Percentiles rank a stretch among this genome's conserved stretches.
Evolutionary conservation across 2,113 vertebrate genomes (phyloP).

Genomic region (Rhynchopsitta pachyrhyncha): DNA sequence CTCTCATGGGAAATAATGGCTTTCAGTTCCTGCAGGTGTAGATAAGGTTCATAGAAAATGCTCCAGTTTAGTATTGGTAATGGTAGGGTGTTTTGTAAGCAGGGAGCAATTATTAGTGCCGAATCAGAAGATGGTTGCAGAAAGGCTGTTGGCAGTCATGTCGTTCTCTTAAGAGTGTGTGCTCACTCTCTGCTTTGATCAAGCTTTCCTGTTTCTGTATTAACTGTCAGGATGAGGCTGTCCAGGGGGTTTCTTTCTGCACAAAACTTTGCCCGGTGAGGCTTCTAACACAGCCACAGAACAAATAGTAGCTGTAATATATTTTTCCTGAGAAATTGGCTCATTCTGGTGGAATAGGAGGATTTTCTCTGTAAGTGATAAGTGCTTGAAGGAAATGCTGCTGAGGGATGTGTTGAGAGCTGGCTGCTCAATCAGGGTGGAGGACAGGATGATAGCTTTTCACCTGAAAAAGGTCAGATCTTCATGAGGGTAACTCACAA

Average conservation of each 20-base stretch:
- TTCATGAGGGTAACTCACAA: not conserved
- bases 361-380: not conserved
- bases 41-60: not conserved
- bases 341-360: not conserved
- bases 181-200: not conserved
- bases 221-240: not conserved
- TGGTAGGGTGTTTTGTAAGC: not conserved
- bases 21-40: not conserved
- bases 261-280: not conserved
- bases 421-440: not conserved
- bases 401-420: not conserved
- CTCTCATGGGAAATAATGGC: not conserved
- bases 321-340: not conserved
- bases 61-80: not conserved
- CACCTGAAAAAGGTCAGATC: not conserved
- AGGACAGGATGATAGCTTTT: not conserved
- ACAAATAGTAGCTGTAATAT: not conserved
- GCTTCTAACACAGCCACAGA: not conserved
- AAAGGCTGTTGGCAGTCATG: not conserved
- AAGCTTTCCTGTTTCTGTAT: not conserved
- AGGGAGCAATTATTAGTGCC: not conserved
- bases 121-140: not conserved
- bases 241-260: not conserved
- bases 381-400: not conserved
- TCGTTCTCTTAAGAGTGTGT: rapidly evolving